These are phyloP conservation scores for Euura lappo DNA, from an alignment of 1,140 invertebrate genomes.

Conservation along the genomic window DNA sequence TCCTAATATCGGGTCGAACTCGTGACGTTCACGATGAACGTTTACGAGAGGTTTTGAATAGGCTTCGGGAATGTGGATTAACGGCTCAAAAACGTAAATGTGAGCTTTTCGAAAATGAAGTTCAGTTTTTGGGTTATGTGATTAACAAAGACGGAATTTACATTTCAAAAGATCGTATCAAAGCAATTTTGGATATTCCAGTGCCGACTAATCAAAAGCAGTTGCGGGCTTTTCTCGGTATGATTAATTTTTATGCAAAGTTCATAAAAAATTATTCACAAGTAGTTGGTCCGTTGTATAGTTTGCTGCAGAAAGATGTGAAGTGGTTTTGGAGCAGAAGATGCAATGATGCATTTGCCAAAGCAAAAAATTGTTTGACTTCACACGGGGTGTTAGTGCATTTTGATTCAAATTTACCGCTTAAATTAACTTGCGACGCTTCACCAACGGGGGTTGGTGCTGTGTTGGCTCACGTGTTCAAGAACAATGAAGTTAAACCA, in stretches of 20 bases:
- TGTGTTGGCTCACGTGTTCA: constrained; percentile 30
- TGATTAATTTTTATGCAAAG: not conserved
- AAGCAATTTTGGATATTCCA: not conserved
- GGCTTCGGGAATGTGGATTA: constrained; percentile 6
- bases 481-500: constrained; percentile 29
- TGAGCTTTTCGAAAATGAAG: not conserved
- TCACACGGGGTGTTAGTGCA: not conserved
- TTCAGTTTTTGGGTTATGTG: constrained; percentile 14
- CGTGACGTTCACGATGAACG: constrained; percentile 5
- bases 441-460: too few species aligned
- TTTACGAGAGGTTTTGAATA: not conserved
- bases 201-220: not conserved
- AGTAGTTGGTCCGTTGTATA: constrained; percentile 21
- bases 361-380: too few species aligned
- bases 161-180: not conserved
- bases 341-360: not conserved
- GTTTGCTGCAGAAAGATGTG: constrained; percentile 17
- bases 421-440: constrained; percentile 26
- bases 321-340: constrained; percentile 24
- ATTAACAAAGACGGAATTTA: not conserved
- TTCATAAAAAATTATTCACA: constrained; percentile 14
- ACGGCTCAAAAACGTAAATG: constrained; percentile 5
- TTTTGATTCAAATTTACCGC: constrained; percentile 21
- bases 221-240: not conserved
- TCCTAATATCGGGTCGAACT: not conserved